Conservation (phyloP, 53 echinoderm and acorn worm species). For the Holothuria scabra region DNA sequence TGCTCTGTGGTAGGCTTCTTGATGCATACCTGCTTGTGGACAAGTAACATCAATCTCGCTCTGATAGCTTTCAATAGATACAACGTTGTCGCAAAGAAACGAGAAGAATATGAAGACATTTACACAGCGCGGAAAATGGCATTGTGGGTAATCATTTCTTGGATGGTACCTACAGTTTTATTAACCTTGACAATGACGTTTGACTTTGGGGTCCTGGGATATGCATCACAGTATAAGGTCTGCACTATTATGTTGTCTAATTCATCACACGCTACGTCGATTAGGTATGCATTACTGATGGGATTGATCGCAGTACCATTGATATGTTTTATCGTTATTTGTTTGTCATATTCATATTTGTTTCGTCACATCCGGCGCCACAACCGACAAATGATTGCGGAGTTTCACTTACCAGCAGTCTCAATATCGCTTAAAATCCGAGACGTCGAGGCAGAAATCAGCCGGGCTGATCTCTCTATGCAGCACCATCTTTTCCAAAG, state of each 20-base stretch:
- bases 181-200: slow-evolving; percentile 45
- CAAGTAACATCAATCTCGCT: slow-evolving; percentile 16
- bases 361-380: too few relatives aligned
- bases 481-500: slow-evolving; percentile 12
- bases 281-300: slow-evolving; percentile 12
- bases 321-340: slow-evolving; percentile 56
- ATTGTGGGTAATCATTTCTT: slow-evolving; percentile 39
- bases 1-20: slow-evolving; percentile 16
- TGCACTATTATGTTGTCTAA: slow-evolving; percentile 56
- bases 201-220: slow-evolving; percentile 57
- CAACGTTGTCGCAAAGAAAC: slow-evolving; percentile 37
- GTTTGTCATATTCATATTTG: slow-evolving; percentile 51
- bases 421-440: not conserved
- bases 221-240: slow-evolving; percentile 48
- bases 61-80: slow-evolving; percentile 58
- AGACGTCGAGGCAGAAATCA: not conserved
- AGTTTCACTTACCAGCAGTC: not conserved
- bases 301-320: slow-evolving; percentile 38
- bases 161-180: slow-evolving; percentile 61
- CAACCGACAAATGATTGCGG: slow-evolving; percentile 4
- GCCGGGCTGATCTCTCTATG: slow-evolving; percentile 9
- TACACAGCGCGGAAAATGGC: slow-evolving; percentile 45
- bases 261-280: slow-evolving; percentile 47
- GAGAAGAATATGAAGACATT: slow-evolving; percentile 35
- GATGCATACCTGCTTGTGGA: too few relatives aligned